Evolutionary conservation across 2,888 invertebrate genomes (phyloP), one percentile per base, ranked within the genome.

Genomic region (Andrena minutula): DNA sequence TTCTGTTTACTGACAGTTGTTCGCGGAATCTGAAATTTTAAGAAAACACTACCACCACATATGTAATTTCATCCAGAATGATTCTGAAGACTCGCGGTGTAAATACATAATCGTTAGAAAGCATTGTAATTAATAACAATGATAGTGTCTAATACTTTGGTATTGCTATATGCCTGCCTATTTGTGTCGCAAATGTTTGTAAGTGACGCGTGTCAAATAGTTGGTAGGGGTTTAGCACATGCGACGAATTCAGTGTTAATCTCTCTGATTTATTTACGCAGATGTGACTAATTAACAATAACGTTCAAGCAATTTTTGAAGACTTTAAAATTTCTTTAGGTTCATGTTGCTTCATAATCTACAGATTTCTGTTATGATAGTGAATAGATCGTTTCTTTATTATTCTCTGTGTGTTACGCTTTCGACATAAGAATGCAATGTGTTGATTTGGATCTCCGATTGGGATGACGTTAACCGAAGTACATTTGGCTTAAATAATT

Each of bases 401-500:
- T 51, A 8, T 12, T 41, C 4, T 41, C 41, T 41, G 12, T 41
- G 16, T 16, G 16, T 41, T 3, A 1, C 5, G 41, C 3, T 23
- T 26, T 2, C 32, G 0, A 3, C n/a, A 3, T 3, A 23, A 47
- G 2, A 8, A 35, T 32, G 6, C 16, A 10, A 32, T 7, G n/a
- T 23, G 26, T 28, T 23, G 28, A 12, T 70, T 47, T 53, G 74
- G 65, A 68, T 80, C 49, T 71, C 58, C 61, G 49, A 80, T 66
- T 35, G 16, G 23, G 56, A 70, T 47, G 49, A 30, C 49, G 26
- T 49, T 30, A 20, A 47, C 28, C 56, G 63, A 28, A 53, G 68
- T 69, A 65, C 35, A 71, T 68, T 49, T 41, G 61, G 32, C 41
- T 41, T 1, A 41, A 41, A 41, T 41, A 41, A 41, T 41, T 41